phyloP scores from a whole-genome alignment of 30 jellyfish, hydroid and myxozoan genomes.

The Aurelia sp. region DNA sequence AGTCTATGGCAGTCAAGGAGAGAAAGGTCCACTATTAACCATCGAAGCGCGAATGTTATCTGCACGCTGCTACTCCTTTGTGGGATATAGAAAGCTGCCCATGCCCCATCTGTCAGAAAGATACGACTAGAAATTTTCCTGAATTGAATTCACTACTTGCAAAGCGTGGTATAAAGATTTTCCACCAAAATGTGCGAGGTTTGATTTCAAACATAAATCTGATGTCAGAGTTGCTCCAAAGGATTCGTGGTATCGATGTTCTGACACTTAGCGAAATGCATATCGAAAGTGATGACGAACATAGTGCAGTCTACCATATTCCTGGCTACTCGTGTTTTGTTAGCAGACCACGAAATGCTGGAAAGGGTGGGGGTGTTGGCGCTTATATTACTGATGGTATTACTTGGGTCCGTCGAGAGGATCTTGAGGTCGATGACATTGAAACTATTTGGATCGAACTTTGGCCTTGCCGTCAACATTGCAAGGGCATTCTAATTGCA shows the following conservation, averaged over 20 bases:
- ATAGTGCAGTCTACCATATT: slow-evolving; percentile 13
- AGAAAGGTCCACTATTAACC: no score
- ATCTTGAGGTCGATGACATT: slow-evolving; percentile 48
- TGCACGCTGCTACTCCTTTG: no score
- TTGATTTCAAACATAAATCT: slow-evolving; percentile 55
- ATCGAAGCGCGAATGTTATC: no score
- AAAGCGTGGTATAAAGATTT: slow-evolving; percentile 61
- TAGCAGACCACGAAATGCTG: slow-evolving; percentile 67
- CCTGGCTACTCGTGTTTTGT: slow-evolving; percentile 74
- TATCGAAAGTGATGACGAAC: slow-evolving; percentile 39
- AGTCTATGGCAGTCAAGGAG: no score
- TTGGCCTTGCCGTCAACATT: slow-evolving; percentile 52
- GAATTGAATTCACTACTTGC: slow-evolving; percentile 25
- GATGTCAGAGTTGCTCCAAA: slow-evolving; percentile 43
- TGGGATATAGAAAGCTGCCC: neutral
- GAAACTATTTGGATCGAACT: no score
- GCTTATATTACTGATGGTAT: no score
- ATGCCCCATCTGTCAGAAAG: no score
- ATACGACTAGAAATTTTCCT: slow-evolving; percentile 23
- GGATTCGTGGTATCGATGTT: slow-evolving; percentile 48
- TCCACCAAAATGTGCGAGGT: slow-evolving; percentile 75
- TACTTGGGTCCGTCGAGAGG: slow-evolving; percentile 36
- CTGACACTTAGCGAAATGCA: slow-evolving; percentile 68
- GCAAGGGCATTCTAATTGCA: no score
- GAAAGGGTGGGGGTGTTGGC: no score